Conservation (phyloP, 1,140 invertebrate genomes). For the Hesperophylax magnus region DNA sequence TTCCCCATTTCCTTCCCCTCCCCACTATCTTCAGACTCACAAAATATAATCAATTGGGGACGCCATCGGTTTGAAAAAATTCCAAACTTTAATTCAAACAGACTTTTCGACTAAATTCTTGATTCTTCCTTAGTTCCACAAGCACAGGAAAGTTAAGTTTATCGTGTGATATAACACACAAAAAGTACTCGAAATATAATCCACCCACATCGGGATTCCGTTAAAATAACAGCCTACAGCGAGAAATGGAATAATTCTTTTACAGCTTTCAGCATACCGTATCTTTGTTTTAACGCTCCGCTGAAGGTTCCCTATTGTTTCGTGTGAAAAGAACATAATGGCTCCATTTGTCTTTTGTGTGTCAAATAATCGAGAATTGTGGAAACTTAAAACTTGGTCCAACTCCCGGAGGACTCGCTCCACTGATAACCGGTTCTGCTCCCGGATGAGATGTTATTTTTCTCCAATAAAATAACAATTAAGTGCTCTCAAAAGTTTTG, state of each 20-base stretch:
- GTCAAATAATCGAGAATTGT: conserved; percentile 21
- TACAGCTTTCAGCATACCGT: conserved; percentile 4
- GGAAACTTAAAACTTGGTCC: conserved; percentile 32
- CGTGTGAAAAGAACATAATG: conserved; percentile 19
- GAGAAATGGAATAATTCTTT: not conserved
- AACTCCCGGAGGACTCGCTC: too few relatives aligned
- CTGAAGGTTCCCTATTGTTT: conserved; percentile 6
- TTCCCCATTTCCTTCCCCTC: too few relatives aligned
- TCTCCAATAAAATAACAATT: too few relatives aligned
- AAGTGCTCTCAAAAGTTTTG: too few relatives aligned
- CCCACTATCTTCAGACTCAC: too few relatives aligned
- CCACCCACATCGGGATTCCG: too few relatives aligned
- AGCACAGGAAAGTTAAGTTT: not conserved
- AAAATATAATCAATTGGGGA: too few relatives aligned
- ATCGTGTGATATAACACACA: not conserved
- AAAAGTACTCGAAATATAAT: too few relatives aligned
- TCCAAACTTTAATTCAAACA: too few relatives aligned
- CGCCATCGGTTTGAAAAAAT: too few relatives aligned
- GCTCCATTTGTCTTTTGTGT: conserved; percentile 38
- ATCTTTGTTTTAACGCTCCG: conserved; percentile 6
- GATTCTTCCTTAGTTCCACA: not conserved
- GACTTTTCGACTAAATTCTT: not conserved
- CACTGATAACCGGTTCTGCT: too few relatives aligned
- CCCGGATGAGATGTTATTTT: too few relatives aligned
- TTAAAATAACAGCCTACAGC: not conserved